Evolutionary conservation across 2,888 invertebrate genomes (phyloP).

Genomic region (Flabesymbios commensalis): DNA sequence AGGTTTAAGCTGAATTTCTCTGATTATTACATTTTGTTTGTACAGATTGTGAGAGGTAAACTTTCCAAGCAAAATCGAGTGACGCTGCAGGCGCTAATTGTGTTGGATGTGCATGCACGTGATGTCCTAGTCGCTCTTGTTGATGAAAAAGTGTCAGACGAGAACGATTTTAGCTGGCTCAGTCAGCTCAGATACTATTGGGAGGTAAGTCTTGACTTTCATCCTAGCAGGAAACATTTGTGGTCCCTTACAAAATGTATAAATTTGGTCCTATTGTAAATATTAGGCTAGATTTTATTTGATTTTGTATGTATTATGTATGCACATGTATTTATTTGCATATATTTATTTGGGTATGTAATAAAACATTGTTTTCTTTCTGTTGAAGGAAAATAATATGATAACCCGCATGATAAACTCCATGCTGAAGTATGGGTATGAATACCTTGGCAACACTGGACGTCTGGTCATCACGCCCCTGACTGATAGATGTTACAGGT

Average conservation of each 20-base stretch:
- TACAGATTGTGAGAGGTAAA: conserved; percentile 66
- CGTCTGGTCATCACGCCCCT: conserved; percentile 64
- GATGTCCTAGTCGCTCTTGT: conserved; percentile 59
- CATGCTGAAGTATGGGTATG: conserved; percentile 63
- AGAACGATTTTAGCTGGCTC: conserved; percentile 63
- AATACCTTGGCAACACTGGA: conserved; percentile 63
- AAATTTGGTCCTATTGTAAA: neutral
- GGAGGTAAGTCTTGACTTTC: conserved; percentile 59
- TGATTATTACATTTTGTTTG: neutral
- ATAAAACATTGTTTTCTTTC: no score
- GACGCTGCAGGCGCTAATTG: conserved; percentile 64
- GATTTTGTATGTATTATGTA: no score
- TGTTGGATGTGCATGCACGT: conserved; percentile 74
- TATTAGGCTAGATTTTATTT: no score
- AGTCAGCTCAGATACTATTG: conserved; percentile 64
- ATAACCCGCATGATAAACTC: conserved; percentile 64
- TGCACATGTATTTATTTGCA: no score
- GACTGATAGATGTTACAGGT: conserved; percentile 64
- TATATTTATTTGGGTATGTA: no score
- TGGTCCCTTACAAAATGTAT: neutral
- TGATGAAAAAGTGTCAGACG: conserved; percentile 48
- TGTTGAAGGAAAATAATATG: conserved; percentile 61
- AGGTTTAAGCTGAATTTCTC: no score
- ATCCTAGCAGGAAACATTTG: no score
- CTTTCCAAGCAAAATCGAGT: conserved; percentile 62